Evolutionary conservation across 2,888 invertebrate genomes (phyloP).

Genomic region (Vanessa cardui): DNA sequence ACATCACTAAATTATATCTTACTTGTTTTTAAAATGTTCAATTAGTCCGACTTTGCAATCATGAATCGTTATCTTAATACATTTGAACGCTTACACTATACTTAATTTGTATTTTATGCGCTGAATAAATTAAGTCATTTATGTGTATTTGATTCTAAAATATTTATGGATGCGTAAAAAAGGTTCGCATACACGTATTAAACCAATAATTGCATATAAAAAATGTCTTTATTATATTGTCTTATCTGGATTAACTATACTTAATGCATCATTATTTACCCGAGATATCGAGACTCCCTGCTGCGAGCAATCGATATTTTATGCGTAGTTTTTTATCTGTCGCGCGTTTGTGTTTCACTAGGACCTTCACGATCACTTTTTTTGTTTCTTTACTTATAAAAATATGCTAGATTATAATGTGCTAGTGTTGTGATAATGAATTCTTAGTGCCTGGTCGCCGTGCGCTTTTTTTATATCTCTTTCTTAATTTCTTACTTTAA

Average conservation of each 20-base stretch:
- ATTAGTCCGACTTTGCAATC: constrained; percentile 13
- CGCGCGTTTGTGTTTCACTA: constrained; percentile 24
- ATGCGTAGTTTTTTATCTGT: constrained; percentile 47
- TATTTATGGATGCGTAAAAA: not conserved
- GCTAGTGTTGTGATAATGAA: constrained; percentile 6
- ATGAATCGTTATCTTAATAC: constrained; percentile 15
- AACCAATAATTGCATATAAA: constrained; percentile 14
- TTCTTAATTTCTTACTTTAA: not conserved
- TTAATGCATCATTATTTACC: constrained; percentile 41
- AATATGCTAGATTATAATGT: constrained; percentile 1
- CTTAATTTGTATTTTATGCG: constrained; percentile 1
- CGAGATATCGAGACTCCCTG: constrained; percentile 51
- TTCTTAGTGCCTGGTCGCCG: constrained; percentile 3
- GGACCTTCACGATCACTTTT: constrained; percentile 23
- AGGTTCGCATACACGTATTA: not conserved
- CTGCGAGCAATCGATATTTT: constrained; percentile 56
- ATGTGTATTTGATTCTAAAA: constrained; percentile 13
- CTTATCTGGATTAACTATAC: constrained; percentile 25
- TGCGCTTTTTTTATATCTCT: not conserved
- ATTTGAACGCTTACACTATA: constrained; percentile 6
- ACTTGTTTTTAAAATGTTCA: constrained; percentile 6
- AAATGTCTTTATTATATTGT: constrained; percentile 35
- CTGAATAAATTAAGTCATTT: constrained; percentile 10
- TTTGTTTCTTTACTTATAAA: not conserved
- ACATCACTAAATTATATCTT: constrained; percentile 12